phyloP scores from a whole-genome alignment of 2,797 vertebrate genomes.

The Chiloscyllium punctatum region DNA sequence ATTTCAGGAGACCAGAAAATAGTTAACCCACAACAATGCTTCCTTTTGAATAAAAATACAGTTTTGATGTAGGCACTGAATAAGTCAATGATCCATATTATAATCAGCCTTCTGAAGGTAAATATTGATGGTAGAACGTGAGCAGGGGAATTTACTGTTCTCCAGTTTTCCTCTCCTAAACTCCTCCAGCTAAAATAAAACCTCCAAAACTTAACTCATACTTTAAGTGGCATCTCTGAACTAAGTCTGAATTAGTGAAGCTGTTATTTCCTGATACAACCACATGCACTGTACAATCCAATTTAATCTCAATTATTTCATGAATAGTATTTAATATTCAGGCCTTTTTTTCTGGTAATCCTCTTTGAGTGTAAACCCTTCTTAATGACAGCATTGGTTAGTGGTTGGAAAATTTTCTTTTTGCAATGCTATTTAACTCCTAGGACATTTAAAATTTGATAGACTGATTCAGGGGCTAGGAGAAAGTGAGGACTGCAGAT shows the following conservation, averaged over 20 bases:
- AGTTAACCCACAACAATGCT: neutral
- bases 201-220: neutral
- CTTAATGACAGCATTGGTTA: neutral
- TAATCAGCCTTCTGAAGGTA: neutral
- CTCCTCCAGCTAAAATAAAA: neutral
- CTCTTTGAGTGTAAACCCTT: neutral
- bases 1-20: neutral
- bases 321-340: neutral
- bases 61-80: neutral
- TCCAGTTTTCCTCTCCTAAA: neutral
- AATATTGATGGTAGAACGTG: neutral
- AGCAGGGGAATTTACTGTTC: neutral
- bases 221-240: neutral
- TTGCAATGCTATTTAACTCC: neutral
- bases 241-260: neutral
- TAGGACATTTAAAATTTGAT: neutral
- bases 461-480: neutral
- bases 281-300: neutral
- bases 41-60: neutral
- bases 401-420: neutral
- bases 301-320: neutral
- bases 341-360: neutral
- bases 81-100: neutral
- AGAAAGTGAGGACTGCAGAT: too few species aligned
- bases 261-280: neutral